These are phyloP conservation scores for Morpho achilles DNA, from an alignment of 2,888 invertebrate species.

Conservation along the genomic window DNA sequence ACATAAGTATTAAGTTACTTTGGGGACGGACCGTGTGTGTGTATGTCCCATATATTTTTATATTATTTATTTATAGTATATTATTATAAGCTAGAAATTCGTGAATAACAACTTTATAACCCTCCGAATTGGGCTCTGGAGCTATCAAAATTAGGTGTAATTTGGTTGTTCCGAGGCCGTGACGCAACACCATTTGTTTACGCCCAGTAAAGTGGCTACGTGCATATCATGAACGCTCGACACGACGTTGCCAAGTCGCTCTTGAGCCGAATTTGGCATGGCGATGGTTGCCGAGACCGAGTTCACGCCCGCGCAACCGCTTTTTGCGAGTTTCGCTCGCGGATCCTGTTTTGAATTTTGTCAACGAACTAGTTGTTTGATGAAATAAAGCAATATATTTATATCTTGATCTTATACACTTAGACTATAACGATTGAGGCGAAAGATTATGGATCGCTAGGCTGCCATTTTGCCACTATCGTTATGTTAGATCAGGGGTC, in stretches of 20 bases:
- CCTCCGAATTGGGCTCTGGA: conserved; percentile 36
- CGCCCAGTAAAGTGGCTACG: conserved; percentile 49
- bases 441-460: no score
- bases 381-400: no score
- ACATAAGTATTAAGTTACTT: no score
- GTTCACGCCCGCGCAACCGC: conserved; percentile 37
- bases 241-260: conserved; percentile 65
- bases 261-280: conserved; percentile 65
- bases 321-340: conserved; percentile 36
- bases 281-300: conserved; percentile 44
- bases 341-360: conserved; percentile 25
- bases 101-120: conserved; percentile 51
- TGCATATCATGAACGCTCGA: conserved; percentile 30
- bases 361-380: conserved; percentile 5
- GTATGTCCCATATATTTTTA: no score
- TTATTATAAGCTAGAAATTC: conserved; percentile 38
- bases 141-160: conserved; percentile 36
- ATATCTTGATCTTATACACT: no score
- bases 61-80: neutral
- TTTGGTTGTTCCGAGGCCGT: conserved; percentile 42
- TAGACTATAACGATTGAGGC: no score
- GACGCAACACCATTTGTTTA: conserved; percentile 73
- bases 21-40: no score
- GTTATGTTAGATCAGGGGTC: no score
- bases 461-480: no score